Conservation (phyloP, 1,140 invertebrate species). For the Achroia grisella region DNA sequence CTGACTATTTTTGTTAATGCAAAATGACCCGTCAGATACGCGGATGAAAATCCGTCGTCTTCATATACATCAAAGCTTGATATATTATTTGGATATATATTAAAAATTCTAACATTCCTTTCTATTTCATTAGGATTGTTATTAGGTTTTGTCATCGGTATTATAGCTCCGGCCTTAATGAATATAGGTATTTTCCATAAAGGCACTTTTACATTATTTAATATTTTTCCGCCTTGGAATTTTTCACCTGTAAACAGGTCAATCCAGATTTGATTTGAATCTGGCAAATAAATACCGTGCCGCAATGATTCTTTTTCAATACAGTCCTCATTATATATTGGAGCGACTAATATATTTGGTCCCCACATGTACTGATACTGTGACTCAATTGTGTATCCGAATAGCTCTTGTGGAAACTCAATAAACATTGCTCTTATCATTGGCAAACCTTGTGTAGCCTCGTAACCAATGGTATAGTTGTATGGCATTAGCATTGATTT, state of each 20-base stretch:
- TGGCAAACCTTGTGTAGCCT: conserved; percentile 45
- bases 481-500: conserved; percentile 61
- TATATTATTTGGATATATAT: conserved; percentile 43
- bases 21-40: conserved; percentile 35
- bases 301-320: conserved; percentile 25
- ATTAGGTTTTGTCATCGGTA: conserved; percentile 50
- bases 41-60: conserved; percentile 49
- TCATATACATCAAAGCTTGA: conserved; percentile 45
- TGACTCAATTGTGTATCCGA: conserved; percentile 43
- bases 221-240: conserved; percentile 55
- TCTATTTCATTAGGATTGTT: conserved; percentile 54
- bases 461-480: conserved; percentile 53
- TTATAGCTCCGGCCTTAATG: conserved; percentile 56
- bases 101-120: conserved; percentile 40
- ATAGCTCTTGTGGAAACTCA: conserved; percentile 42
- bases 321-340: conserved; percentile 37
- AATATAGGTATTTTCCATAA: conserved; percentile 64
- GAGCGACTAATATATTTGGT: conserved; percentile 50
- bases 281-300: conserved; percentile 44
- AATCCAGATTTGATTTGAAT: conserved; percentile 55
- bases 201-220: conserved; percentile 41
- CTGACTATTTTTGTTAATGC: conserved; percentile 39
- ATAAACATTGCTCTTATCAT: conserved; percentile 64
- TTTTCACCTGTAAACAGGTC: conserved; percentile 55
- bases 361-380: conserved; percentile 67